A percentile compares a stretch with the other conserved stretches of the same genome.
Conservation (phyloP, 2,113 vertebrate genomes). For the Mirounga angustirostris region DNA sequence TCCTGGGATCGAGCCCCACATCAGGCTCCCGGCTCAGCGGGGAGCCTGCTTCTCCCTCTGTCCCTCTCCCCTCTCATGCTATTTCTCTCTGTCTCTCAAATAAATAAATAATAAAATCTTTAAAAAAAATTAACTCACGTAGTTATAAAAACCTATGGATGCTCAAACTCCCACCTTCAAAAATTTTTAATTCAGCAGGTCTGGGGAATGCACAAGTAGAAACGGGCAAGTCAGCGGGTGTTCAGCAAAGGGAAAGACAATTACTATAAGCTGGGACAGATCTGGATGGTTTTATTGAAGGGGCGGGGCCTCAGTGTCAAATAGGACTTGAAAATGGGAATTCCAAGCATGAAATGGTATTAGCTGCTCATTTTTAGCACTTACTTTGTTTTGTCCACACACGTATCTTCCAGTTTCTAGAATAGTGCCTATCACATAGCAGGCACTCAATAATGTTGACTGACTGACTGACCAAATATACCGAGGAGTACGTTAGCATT, state of each 20-base stretch:
- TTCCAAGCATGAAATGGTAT: background rate
- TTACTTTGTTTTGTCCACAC: background rate
- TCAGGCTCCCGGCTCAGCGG: too few relatives aligned
- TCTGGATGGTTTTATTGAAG: background rate
- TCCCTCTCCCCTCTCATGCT: too few relatives aligned
- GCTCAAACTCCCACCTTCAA: background rate
- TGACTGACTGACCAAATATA: background rate
- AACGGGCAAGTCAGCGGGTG: background rate
- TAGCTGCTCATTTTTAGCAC: background rate
- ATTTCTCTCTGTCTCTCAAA: too few relatives aligned
- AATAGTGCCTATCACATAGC: background rate
- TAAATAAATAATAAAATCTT: too few relatives aligned
- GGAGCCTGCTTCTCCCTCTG: too few relatives aligned
- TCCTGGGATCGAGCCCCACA: too few relatives aligned
- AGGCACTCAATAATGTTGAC: background rate
- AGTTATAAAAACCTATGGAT: background rate
- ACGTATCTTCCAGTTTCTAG: background rate
- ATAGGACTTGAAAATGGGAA: background rate
- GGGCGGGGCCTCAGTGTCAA: background rate
- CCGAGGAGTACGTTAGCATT: background rate
- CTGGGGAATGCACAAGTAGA: background rate
- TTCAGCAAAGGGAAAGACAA: background rate
- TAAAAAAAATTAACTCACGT: background rate
- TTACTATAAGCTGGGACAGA: background rate
- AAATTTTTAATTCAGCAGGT: slow-evolving; percentile 2